These are phyloP conservation scores for chimpanzee (Pan troglodytes) DNA, from an alignment of 2,113 vertebrate species.

Conservation along the genomic window NHGRI_mPanTro3-v2.1_pri NC_072414.2:75175001-75175500, in stretches of 20 bases:
- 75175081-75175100: neutral
- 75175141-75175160: neutral
- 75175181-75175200: neutral
- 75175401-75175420: neutral
- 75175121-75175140: neutral
- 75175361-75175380: neutral
- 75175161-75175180: neutral
- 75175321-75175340: fast-evolving
- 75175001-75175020: neutral
- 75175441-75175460: neutral
- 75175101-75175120: fast-evolving
- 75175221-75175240: neutral
- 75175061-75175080: neutral
- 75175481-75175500: neutral
- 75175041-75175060: neutral
- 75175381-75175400: fast-evolving
- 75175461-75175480: neutral
- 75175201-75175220: neutral
- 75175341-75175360: neutral
- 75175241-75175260: neutral
- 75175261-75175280: neutral
- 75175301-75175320: neutral
- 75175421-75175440: neutral
- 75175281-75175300: neutral
- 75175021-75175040: neutral